Conservation (phyloP, 53 echinoderm and acorn worm species). For the Crossaster papposus region DNA sequence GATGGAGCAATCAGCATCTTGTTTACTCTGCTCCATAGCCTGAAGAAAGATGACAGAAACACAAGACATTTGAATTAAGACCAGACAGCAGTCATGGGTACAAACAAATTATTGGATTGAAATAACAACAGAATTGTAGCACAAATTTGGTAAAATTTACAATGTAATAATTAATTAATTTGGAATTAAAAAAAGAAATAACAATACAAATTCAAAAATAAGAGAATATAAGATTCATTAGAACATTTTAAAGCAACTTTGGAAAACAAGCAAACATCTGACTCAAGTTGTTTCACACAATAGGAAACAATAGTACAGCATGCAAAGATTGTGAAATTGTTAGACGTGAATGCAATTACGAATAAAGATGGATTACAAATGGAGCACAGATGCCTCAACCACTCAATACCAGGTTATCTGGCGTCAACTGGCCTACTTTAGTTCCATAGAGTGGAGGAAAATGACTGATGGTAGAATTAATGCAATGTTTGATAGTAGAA, state of each 20-base stretch:
- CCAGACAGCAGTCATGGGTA: not conserved
- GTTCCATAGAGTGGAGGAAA: not conserved
- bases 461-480: not conserved
- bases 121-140: too few species aligned
- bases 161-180: too few species aligned
- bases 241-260: too few species aligned
- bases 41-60: slow-evolving; percentile 1
- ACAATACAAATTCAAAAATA: too few species aligned
- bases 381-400: not conserved
- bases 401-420: not conserved
- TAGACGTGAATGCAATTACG: too few species aligned
- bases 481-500: not conserved
- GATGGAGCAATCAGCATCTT: slow-evolving; percentile 32
- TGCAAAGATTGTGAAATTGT: too few species aligned
- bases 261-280: too few species aligned
- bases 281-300: too few species aligned
- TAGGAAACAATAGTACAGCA: too few species aligned
- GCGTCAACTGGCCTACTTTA: not conserved
- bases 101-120: not conserved
- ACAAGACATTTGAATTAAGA: not conserved
- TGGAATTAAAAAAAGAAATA: too few species aligned
- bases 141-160: too few species aligned
- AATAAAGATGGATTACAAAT: not conserved
- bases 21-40: slow-evolving; percentile 62
- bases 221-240: too few species aligned